Evolutionary conservation across 2,797 vertebrate genomes (phyloP).

Genomic region (Molossus molossus): DNA sequence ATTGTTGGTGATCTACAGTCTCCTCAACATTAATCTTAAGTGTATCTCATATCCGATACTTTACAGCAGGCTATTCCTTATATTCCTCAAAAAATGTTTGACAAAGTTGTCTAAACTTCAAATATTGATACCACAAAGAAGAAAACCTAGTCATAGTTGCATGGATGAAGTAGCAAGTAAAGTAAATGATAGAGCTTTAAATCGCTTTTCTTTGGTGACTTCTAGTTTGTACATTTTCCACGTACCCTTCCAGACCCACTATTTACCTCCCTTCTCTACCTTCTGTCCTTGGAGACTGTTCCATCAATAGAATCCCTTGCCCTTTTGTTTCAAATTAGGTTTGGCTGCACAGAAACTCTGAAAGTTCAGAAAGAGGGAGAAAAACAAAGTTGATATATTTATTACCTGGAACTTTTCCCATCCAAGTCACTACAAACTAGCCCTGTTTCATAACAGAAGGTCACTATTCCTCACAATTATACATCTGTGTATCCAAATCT

Average conservation of each 20-base stretch:
- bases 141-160: neutral
- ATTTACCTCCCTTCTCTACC: neutral
- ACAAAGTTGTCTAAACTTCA: neutral
- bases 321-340: neutral
- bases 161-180: neutral
- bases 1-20: neutral
- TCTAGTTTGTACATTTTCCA: neutral
- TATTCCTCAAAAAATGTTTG: neutral
- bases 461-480: neutral
- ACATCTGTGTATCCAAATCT: neutral
- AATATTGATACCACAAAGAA: neutral
- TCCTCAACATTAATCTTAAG: neutral
- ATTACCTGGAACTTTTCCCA: neutral
- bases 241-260: neutral
- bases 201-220: neutral
- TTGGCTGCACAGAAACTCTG: neutral
- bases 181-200: neutral
- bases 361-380: neutral
- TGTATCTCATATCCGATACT: neutral
- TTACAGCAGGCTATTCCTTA: neutral
- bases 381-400: neutral
- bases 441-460: neutral
- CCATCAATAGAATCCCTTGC: neutral
- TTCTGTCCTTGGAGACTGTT: rapidly evolving
- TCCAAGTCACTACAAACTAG: rapidly evolving